Evolutionary conservation across 1,140 invertebrate species (phyloP).

Genomic region (Nylanderia fulva): DNA sequence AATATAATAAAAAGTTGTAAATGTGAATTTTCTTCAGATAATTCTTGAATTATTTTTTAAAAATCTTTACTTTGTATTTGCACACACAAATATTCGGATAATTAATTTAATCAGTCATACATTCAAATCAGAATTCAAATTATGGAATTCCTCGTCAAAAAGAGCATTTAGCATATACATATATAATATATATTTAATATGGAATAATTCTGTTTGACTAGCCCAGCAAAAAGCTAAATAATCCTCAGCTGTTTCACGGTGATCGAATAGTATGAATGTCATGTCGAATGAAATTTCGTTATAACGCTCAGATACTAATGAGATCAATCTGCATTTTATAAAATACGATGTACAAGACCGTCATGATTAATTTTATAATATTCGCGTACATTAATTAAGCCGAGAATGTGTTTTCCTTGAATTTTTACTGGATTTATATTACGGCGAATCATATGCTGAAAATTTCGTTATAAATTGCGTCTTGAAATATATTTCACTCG

Average conservation of each 20-base stretch:
- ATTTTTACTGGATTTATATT: neutral
- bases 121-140: neutral
- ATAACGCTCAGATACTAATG: conserved; percentile 13
- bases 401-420: neutral
- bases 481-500: neutral
- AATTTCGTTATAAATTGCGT: neutral
- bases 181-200: conserved; percentile 3
- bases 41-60: neutral
- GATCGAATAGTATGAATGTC: conserved; percentile 54
- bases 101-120: conserved; percentile 35
- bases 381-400: neutral
- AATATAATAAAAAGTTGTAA: neutral
- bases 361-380: neutral
- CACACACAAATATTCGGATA: neutral
- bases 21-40: neutral
- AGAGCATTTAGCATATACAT: neutral
- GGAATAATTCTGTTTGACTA: conserved; percentile 47
- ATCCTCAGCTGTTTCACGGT: conserved; percentile 25
- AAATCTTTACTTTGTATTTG: neutral
- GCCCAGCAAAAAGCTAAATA: conserved; percentile 42
- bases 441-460: neutral
- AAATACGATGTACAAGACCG: neutral
- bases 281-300: conserved; percentile 29
- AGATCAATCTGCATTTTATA: neutral
- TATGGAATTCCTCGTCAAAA: conserved; percentile 19